Conservation (phyloP, 2,113 vertebrate genomes). For the Ceyx margarethae region DNA sequence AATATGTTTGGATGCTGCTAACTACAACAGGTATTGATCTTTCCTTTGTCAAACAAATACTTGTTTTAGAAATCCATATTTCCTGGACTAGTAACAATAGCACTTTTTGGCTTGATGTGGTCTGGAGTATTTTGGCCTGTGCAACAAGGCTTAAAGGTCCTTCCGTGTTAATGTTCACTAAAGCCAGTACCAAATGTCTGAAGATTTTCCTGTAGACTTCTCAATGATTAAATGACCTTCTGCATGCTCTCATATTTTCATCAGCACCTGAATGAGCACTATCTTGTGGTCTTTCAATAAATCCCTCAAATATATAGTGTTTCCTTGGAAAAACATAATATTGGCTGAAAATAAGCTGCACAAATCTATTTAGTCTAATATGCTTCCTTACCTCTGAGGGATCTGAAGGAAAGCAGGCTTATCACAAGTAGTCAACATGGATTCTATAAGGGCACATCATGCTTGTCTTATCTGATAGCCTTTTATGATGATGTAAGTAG, state of each 20-base stretch:
- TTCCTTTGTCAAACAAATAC: neutral
- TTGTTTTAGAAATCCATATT: neutral
- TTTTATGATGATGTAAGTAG: no score
- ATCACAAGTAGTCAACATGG: no score
- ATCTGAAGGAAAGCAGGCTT: neutral
- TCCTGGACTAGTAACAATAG: neutral
- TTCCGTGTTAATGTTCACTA: neutral
- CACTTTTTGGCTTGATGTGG: neutral
- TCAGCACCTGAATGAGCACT: neutral
- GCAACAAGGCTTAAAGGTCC: neutral
- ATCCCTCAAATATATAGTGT: neutral
- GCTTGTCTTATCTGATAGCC: no score
- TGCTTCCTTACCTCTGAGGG: neutral
- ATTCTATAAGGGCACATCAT: no score
- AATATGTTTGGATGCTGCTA: neutral
- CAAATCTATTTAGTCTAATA: neutral
- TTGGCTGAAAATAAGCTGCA: neutral
- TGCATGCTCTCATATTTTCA: neutral
- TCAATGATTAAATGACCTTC: neutral
- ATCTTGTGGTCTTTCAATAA: neutral
- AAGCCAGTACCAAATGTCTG: neutral
- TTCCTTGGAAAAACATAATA: neutral
- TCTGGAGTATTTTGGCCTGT: neutral
- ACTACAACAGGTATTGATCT: accelerated
- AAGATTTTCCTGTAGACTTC: neutral